Evolutionary conservation across 2,113 vertebrate genomes (phyloP).

Genomic region (Pseudopipra pipra): DNA sequence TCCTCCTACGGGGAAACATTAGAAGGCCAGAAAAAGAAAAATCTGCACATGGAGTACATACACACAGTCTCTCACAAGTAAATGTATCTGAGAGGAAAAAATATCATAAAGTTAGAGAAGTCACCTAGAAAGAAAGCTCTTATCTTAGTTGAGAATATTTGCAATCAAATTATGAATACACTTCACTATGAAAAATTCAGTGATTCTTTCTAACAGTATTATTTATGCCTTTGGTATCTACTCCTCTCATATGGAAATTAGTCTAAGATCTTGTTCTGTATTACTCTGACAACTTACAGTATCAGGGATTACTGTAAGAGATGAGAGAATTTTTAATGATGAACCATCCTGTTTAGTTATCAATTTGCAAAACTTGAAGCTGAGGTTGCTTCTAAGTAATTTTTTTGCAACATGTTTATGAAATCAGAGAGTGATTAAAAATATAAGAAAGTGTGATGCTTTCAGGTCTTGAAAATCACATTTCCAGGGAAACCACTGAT

Average conservation of each 20-base stretch:
- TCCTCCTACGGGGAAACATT: not conserved
- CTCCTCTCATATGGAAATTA: constrained; percentile 23
- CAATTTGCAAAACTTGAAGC: not conserved
- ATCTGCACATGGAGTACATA: not conserved
- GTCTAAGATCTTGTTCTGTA: constrained; percentile 22
- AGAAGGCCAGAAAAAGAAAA: not conserved
- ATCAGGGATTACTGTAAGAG: constrained; percentile 42
- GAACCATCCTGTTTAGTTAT: constrained; percentile 4
- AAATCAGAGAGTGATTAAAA: constrained; percentile 24
- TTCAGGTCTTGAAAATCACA: not conserved
- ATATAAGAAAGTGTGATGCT: not conserved
- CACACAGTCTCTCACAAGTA: not conserved
- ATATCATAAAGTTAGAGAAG: not conserved
- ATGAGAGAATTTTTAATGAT: constrained; percentile 26
- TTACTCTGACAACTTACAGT: constrained; percentile 24
- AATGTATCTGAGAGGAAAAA: not conserved
- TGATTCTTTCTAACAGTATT: not conserved
- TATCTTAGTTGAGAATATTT: not conserved
- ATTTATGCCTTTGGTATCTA: not conserved
- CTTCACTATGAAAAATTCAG: not conserved
- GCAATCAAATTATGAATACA: not conserved
- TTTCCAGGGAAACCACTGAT: not conserved
- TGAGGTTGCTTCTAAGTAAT: constrained; percentile 6
- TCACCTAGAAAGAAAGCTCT: not conserved
- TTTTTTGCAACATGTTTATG: constrained; percentile 27